Percentiles rank a stretch among this genome's conserved stretches.
These are phyloP conservation scores for Mus spicilegus DNA, from an alignment of 2,113 vertebrate species.

Conservation along the genomic window DNA sequence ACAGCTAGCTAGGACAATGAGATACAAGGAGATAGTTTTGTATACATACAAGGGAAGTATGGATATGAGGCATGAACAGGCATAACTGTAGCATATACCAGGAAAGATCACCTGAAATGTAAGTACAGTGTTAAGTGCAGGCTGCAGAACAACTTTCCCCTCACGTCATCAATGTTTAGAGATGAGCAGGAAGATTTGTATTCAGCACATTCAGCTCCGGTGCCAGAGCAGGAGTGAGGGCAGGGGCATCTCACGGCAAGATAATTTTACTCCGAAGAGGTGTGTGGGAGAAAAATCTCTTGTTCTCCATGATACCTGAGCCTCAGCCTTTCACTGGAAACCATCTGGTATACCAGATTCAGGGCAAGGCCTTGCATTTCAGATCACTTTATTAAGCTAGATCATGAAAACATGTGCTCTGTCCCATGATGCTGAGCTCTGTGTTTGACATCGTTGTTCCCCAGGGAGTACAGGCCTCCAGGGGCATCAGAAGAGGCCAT, in stretches of 20 bases:
- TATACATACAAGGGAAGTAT: background rate
- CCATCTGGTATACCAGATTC: conserved; percentile 25
- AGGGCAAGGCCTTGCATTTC: conserved; percentile 20
- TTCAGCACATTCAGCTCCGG: background rate
- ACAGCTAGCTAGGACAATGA: background rate
- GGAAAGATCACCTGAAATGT: background rate
- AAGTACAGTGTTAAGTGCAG: background rate
- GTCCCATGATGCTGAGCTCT: conserved; percentile 10
- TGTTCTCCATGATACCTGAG: background rate
- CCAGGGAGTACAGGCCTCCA: conserved; percentile 36
- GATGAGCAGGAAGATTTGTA: background rate
- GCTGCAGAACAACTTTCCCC: background rate
- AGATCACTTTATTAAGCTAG: conserved; percentile 47
- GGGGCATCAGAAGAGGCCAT: conserved; percentile 48
- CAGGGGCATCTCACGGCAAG: accelerated
- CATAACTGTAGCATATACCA: background rate
- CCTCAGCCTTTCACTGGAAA: background rate
- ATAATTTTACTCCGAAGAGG: background rate
- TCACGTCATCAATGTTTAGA: background rate
- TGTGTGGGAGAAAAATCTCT: background rate
- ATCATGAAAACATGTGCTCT: conserved; percentile 55
- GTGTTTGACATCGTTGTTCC: conserved; percentile 26
- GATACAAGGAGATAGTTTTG: background rate
- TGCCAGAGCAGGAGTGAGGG: background rate
- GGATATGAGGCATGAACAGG: background rate